Conservation (phyloP, 2,797 vertebrate genomes). For the Alauda arvensis region DNA sequence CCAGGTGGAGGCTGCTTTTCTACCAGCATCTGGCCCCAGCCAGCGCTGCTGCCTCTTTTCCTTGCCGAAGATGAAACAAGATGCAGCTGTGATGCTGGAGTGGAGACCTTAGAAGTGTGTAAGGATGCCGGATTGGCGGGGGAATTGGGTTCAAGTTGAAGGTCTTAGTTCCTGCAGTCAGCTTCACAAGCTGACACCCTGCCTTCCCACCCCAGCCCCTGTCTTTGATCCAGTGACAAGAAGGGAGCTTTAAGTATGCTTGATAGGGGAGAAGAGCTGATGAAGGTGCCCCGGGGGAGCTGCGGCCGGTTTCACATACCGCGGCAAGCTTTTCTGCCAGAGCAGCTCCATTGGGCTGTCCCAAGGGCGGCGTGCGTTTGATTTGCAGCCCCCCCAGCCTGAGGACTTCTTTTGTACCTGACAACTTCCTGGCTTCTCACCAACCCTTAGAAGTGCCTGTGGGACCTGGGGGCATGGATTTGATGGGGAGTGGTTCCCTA, state of each 20-base stretch:
- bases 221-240: constrained; percentile 64
- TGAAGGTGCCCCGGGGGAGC: background rate
- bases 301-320: background rate
- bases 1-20: background rate
- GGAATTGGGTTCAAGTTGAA: constrained; percentile 10
- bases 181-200: constrained; percentile 55
- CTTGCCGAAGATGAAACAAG: background rate
- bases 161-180: constrained; percentile 30
- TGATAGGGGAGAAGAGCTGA: background rate
- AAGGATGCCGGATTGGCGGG: background rate
- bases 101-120: background rate
- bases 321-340: background rate
- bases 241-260: constrained; percentile 11
- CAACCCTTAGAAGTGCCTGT: constrained; percentile 7
- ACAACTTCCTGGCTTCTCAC: constrained; percentile 30
- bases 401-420: background rate
- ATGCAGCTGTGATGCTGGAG: constrained; percentile 6
- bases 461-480: background rate
- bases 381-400: background rate
- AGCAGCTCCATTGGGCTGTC: background rate
- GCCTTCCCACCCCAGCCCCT: background rate
- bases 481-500: background rate
- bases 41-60: background rate
- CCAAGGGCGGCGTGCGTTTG: rapidly evolving
- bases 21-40: background rate